Evolutionary conservation across 2,797 vertebrate species (phyloP).

Genomic region (Notamacropus eugenii): DNA sequence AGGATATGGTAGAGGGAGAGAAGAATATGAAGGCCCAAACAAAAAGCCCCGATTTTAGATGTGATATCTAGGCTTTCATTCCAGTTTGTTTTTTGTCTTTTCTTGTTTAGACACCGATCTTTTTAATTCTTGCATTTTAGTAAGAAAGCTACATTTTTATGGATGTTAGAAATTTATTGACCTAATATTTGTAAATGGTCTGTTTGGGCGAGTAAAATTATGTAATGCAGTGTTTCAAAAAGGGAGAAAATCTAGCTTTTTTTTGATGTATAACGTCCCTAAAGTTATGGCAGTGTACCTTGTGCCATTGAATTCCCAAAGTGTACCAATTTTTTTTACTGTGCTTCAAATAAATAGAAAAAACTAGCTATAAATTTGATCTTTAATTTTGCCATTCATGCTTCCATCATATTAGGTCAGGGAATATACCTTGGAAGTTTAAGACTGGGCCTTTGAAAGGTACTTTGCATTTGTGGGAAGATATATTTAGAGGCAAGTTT

Average conservation of each 20-base stretch:
- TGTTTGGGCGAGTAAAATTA: slow-evolving; percentile 89
- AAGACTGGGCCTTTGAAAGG: slow-evolving; percentile 74
- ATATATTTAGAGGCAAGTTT: slow-evolving; percentile 76
- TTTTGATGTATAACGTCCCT: slow-evolving; percentile 89
- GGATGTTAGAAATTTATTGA: slow-evolving; percentile 90
- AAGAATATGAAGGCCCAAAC: slow-evolving; percentile 98
- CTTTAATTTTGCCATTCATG: slow-evolving; percentile 83
- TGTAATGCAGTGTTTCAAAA: slow-evolving; percentile 88
- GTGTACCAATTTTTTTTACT: slow-evolving; percentile 91
- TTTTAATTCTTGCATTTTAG: slow-evolving; percentile 96
- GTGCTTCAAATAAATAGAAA: slow-evolving; percentile 96
- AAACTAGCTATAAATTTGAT: slow-evolving; percentile 84
- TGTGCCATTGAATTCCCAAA: slow-evolving; percentile 95
- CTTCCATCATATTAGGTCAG: slow-evolving; percentile 81
- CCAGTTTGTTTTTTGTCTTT: slow-evolving; percentile 89
- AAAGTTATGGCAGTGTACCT: slow-evolving; percentile 95
- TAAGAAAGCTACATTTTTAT: slow-evolving; percentile 91
- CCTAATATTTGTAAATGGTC: slow-evolving; percentile 90
- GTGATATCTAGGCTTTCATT: slow-evolving; percentile 86
- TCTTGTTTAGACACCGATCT: slow-evolving; percentile 90
- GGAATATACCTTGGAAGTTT: slow-evolving; percentile 74
- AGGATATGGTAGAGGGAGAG: slow-evolving; percentile 97
- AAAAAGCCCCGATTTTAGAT: slow-evolving; percentile 99
- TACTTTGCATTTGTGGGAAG: slow-evolving; percentile 77
- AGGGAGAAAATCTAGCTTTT: slow-evolving; percentile 82